These are phyloP conservation scores for Leptopilina drosophilae DNA, from an alignment of 2,888 invertebrate species.

Conservation along the genomic window DNA sequence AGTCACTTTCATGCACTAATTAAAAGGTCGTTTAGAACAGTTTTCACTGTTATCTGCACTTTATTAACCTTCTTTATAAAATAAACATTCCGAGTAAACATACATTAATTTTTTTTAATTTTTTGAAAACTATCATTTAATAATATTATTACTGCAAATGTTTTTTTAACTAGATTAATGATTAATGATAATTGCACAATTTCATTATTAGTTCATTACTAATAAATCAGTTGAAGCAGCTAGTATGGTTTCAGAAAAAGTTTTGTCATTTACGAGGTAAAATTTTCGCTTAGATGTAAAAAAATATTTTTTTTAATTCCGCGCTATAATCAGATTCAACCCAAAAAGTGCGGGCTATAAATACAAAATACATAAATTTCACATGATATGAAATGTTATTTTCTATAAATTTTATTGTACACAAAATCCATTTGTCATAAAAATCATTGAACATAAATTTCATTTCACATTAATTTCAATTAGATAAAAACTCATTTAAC, in stretches of 20 bases:
- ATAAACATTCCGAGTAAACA: neutral
- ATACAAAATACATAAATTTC: too few species aligned
- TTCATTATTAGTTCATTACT: neutral
- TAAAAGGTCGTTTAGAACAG: slow-evolving; percentile 16
- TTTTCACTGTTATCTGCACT: slow-evolving; percentile 8
- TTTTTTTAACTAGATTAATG: neutral
- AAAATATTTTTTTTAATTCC: neutral
- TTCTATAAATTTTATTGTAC: too few species aligned
- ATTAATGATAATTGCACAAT: neutral
- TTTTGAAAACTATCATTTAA: neutral
- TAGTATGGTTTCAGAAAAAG: neutral
- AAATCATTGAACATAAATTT: too few species aligned
- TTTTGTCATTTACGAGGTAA: slow-evolving; percentile 4
- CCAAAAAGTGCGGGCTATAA: too few species aligned
- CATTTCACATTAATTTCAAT: too few species aligned
- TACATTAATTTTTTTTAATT: neutral
- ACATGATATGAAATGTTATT: too few species aligned
- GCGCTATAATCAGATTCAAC: too few species aligned
- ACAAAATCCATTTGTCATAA: too few species aligned
- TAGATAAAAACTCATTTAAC: too few species aligned
- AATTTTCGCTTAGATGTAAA: neutral
- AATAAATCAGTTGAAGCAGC: neutral
- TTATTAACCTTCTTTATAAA: neutral
- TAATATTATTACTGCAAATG: neutral
- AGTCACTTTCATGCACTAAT: neutral